phyloP scores from a whole-genome alignment of 1,140 invertebrate genomes.

The Diprion similis region DNA sequence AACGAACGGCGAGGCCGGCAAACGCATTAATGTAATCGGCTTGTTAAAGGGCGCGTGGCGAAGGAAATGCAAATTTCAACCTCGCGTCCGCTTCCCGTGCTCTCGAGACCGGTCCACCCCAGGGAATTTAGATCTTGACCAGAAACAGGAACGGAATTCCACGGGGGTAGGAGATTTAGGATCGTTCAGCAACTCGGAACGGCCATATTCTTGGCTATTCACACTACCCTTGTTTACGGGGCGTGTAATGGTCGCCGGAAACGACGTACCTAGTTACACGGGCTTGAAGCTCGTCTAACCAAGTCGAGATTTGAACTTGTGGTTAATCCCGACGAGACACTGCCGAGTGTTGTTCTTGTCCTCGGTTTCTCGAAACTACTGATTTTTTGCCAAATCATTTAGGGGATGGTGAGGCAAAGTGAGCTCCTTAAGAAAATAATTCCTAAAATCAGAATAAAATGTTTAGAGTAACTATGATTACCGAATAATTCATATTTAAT shows the following conservation, averaged over 20 bases:
- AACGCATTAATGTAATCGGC: conserved; percentile 11
- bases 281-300: too few relatives aligned
- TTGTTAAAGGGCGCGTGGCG: not conserved
- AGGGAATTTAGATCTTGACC: not conserved
- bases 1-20: not conserved
- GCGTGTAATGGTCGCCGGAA: not conserved
- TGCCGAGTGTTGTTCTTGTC: too few relatives aligned
- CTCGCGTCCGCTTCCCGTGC: not conserved
- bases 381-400: too few relatives aligned
- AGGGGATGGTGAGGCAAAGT: too few relatives aligned
- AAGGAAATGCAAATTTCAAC: conserved; percentile 17
- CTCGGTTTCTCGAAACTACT: too few relatives aligned
- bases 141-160: not conserved
- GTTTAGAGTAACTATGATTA: too few relatives aligned
- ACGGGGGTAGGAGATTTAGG: not conserved
- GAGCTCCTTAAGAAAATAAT: too few relatives aligned
- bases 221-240: conserved; percentile 10
- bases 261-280: not conserved
- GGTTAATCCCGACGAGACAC: too few relatives aligned
- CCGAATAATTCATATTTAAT: too few relatives aligned
- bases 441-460: too few relatives aligned
- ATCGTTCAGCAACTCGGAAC: conserved; percentile 12
- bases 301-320: too few relatives aligned
- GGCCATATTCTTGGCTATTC: conserved; percentile 13
- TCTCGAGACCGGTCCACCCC: not conserved